Evolutionary conservation across 1,140 invertebrate species (phyloP), one percentile per base, ranked within the genome.

Genomic region (Bombus difficillimus): DNA sequence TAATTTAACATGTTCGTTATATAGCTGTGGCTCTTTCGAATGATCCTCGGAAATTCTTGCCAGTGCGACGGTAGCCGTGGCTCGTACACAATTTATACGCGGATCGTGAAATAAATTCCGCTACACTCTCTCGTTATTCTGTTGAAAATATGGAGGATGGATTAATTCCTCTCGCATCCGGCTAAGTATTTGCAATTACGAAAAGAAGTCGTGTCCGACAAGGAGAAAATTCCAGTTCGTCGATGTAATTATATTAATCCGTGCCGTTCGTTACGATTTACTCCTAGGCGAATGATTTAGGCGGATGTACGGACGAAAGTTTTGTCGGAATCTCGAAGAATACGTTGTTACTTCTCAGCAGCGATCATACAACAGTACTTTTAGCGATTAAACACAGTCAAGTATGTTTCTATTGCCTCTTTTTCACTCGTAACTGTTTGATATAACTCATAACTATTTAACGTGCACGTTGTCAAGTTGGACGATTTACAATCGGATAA

Each of bases 71-170:
- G 28, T 13, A 25, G 22, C 9, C 72, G 28, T 22, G 22, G 41
- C 62, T 32, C 43, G 57, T 1, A 25, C 22, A 15, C 10, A 47
- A 83, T 78, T 83, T 59, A 83, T 69, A 59, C 47, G 62, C 43
- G 81, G 78, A 69, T 18, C 34, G 64, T 18, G 39, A 34, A 77
- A 77, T 83, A 77, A 78, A 78, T 83, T 78, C 68, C 43, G 43
- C 32, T 28, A 53, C 43, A 28, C n/a, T 32, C 22, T 34, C 74
- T n/a, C 72, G 81, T 53, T 69, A 57, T 69, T 41, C 37, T 28
- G 47, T 69, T 57, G 69, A 69, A 69, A 78, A 34, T 77, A 77
- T 39, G 47, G 22, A 25, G 4, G 18, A 47, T 34, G 62, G 43
- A 83, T 83, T 83, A 83, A 83, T 83, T 77, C 41, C 39, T 68